phyloP scores from a whole-genome alignment of 2,888 invertebrate species.

The Eupithecia insigniata region DNA sequence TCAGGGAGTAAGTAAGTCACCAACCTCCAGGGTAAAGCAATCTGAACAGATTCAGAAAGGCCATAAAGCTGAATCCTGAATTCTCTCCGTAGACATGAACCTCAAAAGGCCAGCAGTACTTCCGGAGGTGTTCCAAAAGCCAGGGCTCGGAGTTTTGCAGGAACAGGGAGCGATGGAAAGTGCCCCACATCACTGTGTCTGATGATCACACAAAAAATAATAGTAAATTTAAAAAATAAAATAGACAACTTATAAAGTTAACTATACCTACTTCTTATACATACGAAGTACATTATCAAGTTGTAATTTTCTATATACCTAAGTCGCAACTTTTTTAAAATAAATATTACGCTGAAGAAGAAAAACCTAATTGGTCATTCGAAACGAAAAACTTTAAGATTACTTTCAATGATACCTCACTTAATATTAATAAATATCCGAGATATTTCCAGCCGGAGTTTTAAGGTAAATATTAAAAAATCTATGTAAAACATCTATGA shows the following conservation, averaged over 20 bases:
- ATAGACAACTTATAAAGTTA: no score
- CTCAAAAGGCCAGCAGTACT: slow-evolving; percentile 72
- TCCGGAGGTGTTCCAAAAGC: slow-evolving; percentile 57
- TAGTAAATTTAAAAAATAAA: background rate
- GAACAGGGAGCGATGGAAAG: slow-evolving; percentile 72
- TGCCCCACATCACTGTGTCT: slow-evolving; percentile 69
- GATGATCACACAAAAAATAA: slow-evolving; percentile 16
- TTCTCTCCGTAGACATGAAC: slow-evolving; percentile 60
- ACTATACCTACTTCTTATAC: no score
- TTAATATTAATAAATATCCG: no score
- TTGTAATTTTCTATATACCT: no score
- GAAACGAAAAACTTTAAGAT: no score
- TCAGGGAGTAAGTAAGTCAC: background rate
- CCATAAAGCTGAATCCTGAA: slow-evolving; percentile 66
- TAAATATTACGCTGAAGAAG: no score
- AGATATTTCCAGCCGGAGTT: no score
- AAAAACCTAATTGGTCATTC: no score
- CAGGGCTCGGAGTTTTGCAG: slow-evolving; percentile 53
- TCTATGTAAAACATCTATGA: background rate
- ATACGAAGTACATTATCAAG: no score
- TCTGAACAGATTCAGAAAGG: slow-evolving; percentile 64
- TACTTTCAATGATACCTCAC: no score
- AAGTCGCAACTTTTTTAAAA: no score
- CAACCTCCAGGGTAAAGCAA: slow-evolving; percentile 76
- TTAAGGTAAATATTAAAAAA: background rate